phyloP scores from a whole-genome alignment of 2,797 vertebrate species.

The Sebastes goodei region DNA sequence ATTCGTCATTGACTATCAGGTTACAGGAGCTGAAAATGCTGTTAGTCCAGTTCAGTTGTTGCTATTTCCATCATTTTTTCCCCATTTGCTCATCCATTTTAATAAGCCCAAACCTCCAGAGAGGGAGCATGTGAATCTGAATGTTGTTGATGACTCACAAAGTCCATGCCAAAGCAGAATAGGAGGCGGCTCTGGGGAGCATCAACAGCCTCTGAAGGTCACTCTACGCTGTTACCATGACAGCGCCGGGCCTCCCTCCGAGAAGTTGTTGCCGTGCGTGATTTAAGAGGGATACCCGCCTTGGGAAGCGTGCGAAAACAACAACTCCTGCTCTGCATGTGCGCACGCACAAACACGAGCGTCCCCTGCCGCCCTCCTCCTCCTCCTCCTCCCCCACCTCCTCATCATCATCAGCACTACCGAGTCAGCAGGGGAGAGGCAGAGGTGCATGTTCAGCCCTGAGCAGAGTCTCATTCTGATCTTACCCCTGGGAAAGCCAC shows the following conservation, averaged over 20 bases:
- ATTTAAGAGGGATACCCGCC: constrained; percentile 31
- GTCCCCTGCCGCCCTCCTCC: not conserved
- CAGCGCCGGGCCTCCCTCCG: constrained; percentile 64
- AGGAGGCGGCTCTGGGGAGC: constrained; percentile 67
- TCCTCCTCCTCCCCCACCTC: not conserved
- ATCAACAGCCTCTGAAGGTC: constrained; percentile 75
- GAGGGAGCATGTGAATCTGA: constrained; percentile 65
- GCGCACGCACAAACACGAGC: constrained; percentile 12
- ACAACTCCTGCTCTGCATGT: not conserved
- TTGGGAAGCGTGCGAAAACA: constrained; percentile 28
- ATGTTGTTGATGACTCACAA: constrained; percentile 77
- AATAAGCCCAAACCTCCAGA: constrained; percentile 51
- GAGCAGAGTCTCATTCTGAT: constrained; percentile 43
- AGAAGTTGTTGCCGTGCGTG: constrained; percentile 51
- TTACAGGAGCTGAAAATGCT: not conserved
- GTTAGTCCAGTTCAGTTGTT: constrained; percentile 7
- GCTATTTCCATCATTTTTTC: constrained; percentile 14
- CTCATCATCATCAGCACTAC: constrained; percentile 27
- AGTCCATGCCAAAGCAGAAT: constrained; percentile 64
- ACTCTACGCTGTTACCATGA: constrained; percentile 75
- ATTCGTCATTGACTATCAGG: constrained; percentile 1
- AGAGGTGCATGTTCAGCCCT: constrained; percentile 64
- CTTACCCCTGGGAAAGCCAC: constrained; percentile 13
- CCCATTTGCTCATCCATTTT: constrained; percentile 58
- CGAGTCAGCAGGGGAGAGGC: constrained; percentile 63